These are phyloP conservation scores for Amazona guildingii DNA, from an alignment of 2,113 vertebrate genomes.

Conservation along the genomic window DNA sequence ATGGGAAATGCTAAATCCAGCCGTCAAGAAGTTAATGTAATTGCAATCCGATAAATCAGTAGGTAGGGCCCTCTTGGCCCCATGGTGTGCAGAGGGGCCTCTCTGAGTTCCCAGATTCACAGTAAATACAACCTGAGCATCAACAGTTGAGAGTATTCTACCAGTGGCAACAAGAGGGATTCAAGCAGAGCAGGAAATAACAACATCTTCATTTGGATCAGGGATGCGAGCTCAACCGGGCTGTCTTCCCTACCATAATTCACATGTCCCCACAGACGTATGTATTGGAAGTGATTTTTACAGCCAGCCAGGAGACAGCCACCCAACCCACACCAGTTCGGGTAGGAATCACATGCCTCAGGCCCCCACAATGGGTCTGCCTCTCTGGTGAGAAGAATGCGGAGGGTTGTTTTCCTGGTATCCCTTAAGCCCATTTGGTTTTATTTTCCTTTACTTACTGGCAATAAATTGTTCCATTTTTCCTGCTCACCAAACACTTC, in stretches of 20 bases:
- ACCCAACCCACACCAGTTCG: not conserved
- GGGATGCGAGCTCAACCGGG: not conserved
- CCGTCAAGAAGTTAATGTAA: not conserved
- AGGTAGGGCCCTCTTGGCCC: not conserved
- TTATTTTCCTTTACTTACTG: conserved; percentile 30
- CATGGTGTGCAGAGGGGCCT: not conserved
- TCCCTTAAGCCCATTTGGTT: not conserved
- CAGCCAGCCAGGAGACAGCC: conserved; percentile 10
- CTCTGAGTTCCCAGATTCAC: not conserved
- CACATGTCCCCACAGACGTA: not conserved
- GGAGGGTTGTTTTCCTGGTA: not conserved
- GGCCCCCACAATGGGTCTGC: not conserved
- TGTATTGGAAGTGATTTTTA: not conserved
- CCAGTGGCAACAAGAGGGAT: not conserved
- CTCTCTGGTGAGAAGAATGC: not conserved
- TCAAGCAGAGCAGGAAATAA: not conserved
- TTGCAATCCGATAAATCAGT: not conserved
- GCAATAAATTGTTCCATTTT: not conserved
- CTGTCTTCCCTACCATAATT: not conserved
- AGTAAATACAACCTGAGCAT: not conserved
- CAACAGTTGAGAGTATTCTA: not conserved
- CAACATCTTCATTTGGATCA: not conserved
- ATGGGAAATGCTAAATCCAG: not conserved
- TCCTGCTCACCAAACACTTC: not conserved
- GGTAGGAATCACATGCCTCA: not conserved